phyloP scores from a whole-genome alignment of 2,113 vertebrate species.

The Osmerus eperlanus region DNA sequence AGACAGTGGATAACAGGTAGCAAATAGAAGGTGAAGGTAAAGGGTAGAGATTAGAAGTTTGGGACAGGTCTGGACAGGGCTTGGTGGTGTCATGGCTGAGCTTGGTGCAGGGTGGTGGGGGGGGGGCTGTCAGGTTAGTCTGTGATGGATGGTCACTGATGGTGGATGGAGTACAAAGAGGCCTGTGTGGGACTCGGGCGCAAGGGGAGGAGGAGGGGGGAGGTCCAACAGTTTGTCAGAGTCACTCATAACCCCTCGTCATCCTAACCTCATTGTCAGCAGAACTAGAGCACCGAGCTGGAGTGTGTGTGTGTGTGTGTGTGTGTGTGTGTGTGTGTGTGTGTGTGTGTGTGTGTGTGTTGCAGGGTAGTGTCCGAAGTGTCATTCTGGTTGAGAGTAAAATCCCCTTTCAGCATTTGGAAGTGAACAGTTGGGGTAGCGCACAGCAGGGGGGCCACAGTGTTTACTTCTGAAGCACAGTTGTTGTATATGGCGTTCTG shows the following conservation, averaged over 20 bases:
- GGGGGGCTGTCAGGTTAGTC: constrained; percentile 84
- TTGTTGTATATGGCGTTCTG: background rate
- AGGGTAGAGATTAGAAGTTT: background rate
- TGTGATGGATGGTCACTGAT: constrained; percentile 87
- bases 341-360: constrained; percentile 25
- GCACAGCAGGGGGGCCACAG: background rate
- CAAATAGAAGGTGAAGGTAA: no score
- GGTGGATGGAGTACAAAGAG: constrained; percentile 81
- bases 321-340: constrained; percentile 25
- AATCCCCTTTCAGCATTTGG: constrained; percentile 55
- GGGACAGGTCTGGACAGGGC: constrained; percentile 15
- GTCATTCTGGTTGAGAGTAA: constrained; percentile 36
- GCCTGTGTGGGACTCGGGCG: constrained; percentile 67
- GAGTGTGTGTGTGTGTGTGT: constrained; percentile 23
- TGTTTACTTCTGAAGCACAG: constrained; percentile 28
- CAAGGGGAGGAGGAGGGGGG: constrained; percentile 5
- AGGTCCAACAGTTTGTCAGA: constrained; percentile 73
- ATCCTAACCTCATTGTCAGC: constrained; percentile 71
- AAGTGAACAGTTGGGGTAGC: constrained; percentile 46
- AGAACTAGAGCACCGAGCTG: constrained; percentile 42
- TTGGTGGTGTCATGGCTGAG: background rate
- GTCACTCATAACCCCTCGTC: constrained; percentile 76
- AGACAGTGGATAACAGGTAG: no score
- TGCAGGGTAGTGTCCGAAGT: background rate
- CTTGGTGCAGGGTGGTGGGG: constrained; percentile 22